phyloP scores from a whole-genome alignment of 2,113 vertebrate species.

The Castor canadensis region DNA sequence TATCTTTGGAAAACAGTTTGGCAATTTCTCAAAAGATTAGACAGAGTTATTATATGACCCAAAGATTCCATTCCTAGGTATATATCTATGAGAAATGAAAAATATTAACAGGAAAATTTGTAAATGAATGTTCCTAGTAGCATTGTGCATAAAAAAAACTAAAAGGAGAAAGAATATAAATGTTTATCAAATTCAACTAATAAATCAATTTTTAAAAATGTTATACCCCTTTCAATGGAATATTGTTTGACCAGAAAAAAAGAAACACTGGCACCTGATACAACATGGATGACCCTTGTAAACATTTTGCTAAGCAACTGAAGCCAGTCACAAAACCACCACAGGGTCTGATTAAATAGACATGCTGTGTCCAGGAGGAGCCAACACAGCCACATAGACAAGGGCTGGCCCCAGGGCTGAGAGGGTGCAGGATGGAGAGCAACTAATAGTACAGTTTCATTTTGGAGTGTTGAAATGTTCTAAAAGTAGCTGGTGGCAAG shows the following conservation, averaged over 20 bases:
- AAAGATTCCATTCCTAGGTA: too few species aligned
- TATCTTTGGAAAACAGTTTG: too few species aligned
- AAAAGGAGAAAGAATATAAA: neutral
- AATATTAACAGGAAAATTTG: too few species aligned
- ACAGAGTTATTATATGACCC: too few species aligned
- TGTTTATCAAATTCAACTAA: too few species aligned
- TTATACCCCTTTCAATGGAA: neutral
- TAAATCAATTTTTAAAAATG: too few species aligned
- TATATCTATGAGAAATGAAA: too few species aligned
- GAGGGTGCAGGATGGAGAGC: neutral
- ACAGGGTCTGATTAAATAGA: neutral
- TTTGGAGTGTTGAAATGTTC: neutral
- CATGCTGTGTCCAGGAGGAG: neutral
- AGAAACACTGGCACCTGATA: neutral
- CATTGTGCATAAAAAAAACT: neutral
- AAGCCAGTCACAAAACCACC: neutral
- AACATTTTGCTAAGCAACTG: neutral
- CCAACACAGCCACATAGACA: neutral
- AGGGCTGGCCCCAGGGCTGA: neutral
- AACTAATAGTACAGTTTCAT: fast-evolving
- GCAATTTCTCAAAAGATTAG: too few species aligned
- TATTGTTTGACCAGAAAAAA: neutral
- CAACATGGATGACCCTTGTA: neutral
- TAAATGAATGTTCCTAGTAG: too few species aligned
- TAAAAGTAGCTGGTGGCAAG: neutral